Evolutionary conservation across 2,797 vertebrate genomes (phyloP), one percentile per base, ranked within the genome.

Genomic region (Takifugu ocellatus): DNA sequence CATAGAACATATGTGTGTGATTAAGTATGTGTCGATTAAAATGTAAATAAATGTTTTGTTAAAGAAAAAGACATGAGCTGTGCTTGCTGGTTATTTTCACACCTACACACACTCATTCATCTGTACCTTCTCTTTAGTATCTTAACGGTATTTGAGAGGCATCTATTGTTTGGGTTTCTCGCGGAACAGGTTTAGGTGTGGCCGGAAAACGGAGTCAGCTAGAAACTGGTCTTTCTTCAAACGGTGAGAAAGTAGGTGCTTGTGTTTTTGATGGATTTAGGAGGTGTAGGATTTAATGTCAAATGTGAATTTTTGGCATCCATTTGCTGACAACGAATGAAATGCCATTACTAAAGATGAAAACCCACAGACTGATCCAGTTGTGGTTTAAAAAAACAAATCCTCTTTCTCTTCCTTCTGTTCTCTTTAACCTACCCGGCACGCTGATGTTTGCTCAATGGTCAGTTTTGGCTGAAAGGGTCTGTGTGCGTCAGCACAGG

Each of bases 41-140:
- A 50, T 87, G 70, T 86, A 86, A 89, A 90, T 90, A 90, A 84
- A 85, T 74, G 52, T 75, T 75, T 77, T 75, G 71, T 83, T 87
- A 79, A 83, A 48, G 71, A 77, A 66, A 5, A 33, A 64, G 1
- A 51, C 14, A 17, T 49, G 11, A 12, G 24, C 24, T 62, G 31
- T 44, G 5, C 29, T 52, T 66, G n/a, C 6, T 25, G 44, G 54
- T 73, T 70, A 14, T 60, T 56, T 45, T 59, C 9, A 31, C 6
- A 12, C 39, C 3, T 1, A 21, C 47, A 27, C 31, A 39, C 9
- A 33, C 10, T 10, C 31, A 10, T 9, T 10, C 3, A 33, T 9
- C 31, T 29, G 3, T 33, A 33, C 31, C 8, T 33, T 33, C 9
- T 10, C 10, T 33, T 33, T 2, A 33, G 52, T 2, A 21, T 16